phyloP scores from a whole-genome alignment of 1,140 invertebrate species.

The Andricus grossulariae region DNA sequence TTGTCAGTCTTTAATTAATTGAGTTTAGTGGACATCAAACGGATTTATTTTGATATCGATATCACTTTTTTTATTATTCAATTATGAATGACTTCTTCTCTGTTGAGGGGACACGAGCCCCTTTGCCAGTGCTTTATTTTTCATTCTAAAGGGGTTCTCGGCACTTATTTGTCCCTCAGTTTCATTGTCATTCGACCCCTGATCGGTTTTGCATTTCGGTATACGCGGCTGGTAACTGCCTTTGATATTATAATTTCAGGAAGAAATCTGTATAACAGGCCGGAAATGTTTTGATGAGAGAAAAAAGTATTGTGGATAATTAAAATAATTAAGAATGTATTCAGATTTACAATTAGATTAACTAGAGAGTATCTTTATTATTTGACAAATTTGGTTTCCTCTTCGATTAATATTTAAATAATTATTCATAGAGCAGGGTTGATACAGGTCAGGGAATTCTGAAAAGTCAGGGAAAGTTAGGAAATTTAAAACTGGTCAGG shows the following conservation, averaged over 20 bases:
- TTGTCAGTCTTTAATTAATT: neutral
- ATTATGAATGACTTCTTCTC: constrained; percentile 27
- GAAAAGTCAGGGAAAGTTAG: too few relatives aligned
- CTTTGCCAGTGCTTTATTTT: constrained; percentile 18
- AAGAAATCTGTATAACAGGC: neutral
- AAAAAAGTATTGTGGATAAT: neutral
- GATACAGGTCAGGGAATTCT: too few relatives aligned
- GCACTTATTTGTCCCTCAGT: constrained; percentile 28
- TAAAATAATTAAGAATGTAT: too few relatives aligned
- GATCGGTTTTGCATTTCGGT: constrained; percentile 29
- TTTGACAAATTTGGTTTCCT: too few relatives aligned
- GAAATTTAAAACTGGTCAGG: too few relatives aligned
- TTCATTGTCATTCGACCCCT: constrained; percentile 30
- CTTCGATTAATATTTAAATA: too few relatives aligned
- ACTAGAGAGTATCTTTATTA: too few relatives aligned
- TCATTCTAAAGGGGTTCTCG: constrained; percentile 27
- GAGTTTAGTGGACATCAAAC: constrained; percentile 6
- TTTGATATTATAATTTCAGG: constrained; percentile 27
- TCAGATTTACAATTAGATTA: too few relatives aligned
- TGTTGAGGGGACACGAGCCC: constrained; percentile 16
- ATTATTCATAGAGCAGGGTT: too few relatives aligned
- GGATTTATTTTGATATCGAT: constrained; percentile 17
- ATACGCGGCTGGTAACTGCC: constrained; percentile 3
- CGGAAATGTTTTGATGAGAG: constrained; percentile 1
- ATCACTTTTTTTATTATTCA: constrained; percentile 28